Conservation (phyloP, 2,888 invertebrate species). For the Drosophila nr. fundita region DNA sequence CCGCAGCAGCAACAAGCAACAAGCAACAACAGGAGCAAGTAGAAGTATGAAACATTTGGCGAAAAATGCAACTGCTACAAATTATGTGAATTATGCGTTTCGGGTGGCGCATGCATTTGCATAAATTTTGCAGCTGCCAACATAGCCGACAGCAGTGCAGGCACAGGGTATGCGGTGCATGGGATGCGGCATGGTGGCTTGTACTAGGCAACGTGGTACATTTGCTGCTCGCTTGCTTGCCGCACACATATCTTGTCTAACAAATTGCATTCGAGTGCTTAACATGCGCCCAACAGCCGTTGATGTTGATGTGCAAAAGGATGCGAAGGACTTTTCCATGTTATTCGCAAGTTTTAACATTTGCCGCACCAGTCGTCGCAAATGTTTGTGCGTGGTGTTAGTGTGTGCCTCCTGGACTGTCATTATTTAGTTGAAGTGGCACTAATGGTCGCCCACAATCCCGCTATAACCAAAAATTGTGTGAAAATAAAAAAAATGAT, state of each 20-base stretch:
- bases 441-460: constrained; percentile 62
- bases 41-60: constrained; percentile 61
- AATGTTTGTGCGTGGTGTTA: constrained; percentile 19
- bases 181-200: background rate
- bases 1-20: constrained; percentile 34
- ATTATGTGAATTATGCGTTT: constrained; percentile 79
- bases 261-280: constrained; percentile 82
- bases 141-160: constrained; percentile 53
- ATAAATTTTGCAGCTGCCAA: constrained; percentile 77
- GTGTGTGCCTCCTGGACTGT: constrained; percentile 36
- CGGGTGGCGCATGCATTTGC: constrained; percentile 75
- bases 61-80: constrained; percentile 77
- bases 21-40: constrained; percentile 23
- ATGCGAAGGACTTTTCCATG: constrained; percentile 79
- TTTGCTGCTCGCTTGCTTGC: constrained; percentile 58
- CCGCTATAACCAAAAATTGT: constrained; percentile 19
- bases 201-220: constrained; percentile 31
- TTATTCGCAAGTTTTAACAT: constrained; percentile 62
- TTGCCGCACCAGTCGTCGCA: constrained; percentile 29
- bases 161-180: constrained; percentile 30
- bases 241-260: constrained; percentile 74
- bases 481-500: constrained; percentile 3
- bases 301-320: constrained; percentile 75
- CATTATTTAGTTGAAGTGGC: constrained; percentile 77
- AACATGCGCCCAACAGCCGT: constrained; percentile 78